A percentile compares a stretch with the other conserved stretches of the same genome.
These are phyloP conservation scores for Capricornis sumatraensis DNA, from an alignment of 2,113 vertebrate species.

Conservation along the genomic window DNA sequence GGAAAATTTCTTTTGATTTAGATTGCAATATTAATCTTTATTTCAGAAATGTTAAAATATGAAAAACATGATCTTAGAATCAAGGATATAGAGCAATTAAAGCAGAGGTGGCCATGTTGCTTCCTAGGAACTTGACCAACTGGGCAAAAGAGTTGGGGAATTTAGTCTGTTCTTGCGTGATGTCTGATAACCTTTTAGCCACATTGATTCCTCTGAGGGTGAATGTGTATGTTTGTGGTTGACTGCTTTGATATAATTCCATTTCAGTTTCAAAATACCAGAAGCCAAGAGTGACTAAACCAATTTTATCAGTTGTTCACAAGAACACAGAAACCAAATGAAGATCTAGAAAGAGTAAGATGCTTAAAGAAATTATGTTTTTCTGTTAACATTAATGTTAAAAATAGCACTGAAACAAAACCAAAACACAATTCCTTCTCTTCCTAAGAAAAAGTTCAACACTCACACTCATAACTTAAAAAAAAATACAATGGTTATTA, in stretches of 20 bases:
- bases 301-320: slow-evolving; percentile 75
- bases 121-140: not conserved
- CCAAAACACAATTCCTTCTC: not conserved
- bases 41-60: slow-evolving; percentile 8
- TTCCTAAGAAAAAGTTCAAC: not conserved
- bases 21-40: not conserved
- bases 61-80: not conserved
- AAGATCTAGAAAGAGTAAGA: slow-evolving; percentile 39
- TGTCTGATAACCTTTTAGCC: not conserved
- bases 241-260: slow-evolving; percentile 76
- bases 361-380: slow-evolving; percentile 61
- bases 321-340: slow-evolving; percentile 67
- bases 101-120: not conserved
- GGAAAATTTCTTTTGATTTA: not conserved
- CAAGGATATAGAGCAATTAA: not conserved
- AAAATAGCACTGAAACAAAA: slow-evolving; percentile 17
- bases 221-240: slow-evolving; percentile 39
- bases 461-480: not conserved
- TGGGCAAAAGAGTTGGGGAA: not conserved
- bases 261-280: slow-evolving; percentile 78
- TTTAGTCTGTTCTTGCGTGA: not conserved
- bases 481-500: not conserved
- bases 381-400: slow-evolving; percentile 50
- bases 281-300: slow-evolving; percentile 68
- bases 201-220: not conserved